Base-by-base conservation (phyloP, 2,113 vertebrate genomes). In the Colossoma macropomum region DNA sequence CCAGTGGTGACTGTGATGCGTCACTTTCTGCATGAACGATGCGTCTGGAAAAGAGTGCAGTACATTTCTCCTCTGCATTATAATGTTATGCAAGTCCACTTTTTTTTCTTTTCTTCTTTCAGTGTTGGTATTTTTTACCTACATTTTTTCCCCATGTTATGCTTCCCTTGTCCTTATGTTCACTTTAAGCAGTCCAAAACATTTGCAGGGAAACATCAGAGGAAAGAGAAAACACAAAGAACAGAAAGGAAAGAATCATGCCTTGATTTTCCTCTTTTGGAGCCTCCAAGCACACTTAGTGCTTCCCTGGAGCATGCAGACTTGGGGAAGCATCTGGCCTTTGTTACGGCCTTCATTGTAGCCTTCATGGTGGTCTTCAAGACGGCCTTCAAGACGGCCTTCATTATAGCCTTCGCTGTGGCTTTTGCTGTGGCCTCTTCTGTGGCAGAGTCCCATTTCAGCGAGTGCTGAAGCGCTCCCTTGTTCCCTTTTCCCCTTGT, bases 1-100 rank as follows among this genome's bases (percentile, higher is more conserved):
- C 91, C 88, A 90, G 25, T 41, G 25, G 90, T 92, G 90, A 88
- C 89, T 92, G 91, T 92, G 90, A 86, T 45, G 86, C 65, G 69
- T 76, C n/a, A 68, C 25, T 87, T 48, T 89, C 88, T 89, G 90
- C 54, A 89, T 88, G 89, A 86, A 88, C 87, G 89, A 91, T 88
- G 90, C 82, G 74, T 88, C 85, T 76, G 84, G 84, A 89, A 84
- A 74, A 88, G 81, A 86, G 90, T 90, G 66, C 90, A 82, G 56
- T 63, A 90, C 83, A 60, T 76, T 88, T 85, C 79, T 85, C 79
- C 82, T 48, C 86, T 85, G 83, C 82, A 81, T 89, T 84, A 88
- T 75, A 81, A 85, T 77, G 68, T 79, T 75, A 25, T 71, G 11
- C 34, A 27, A 52, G 54, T 85, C 70, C 78, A 82, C 62, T 75